Evolutionary conservation across 2,113 vertebrate species (phyloP), one percentile per base, ranked within the genome.

Genomic region (Festucalex cinctus): DNA sequence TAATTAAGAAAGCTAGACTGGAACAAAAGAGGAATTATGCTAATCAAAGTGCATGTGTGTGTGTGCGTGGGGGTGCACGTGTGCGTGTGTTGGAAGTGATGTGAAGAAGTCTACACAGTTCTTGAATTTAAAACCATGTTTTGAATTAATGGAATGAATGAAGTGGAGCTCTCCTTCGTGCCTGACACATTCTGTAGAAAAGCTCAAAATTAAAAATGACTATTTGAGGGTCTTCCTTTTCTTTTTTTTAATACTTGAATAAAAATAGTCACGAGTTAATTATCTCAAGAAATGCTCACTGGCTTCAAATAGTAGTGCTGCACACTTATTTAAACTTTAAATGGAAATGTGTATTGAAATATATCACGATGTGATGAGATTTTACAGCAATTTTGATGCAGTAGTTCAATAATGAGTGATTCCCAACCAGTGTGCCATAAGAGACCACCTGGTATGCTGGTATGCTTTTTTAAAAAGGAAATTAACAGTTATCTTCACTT

Each of bases 1-100:
- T 78, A 82, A 82, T 81, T 79, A 64, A 60, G 57, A 79, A 79
- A 73, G 56, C 69, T 73, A 1, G 12, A 68, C 37, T 63, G 73
- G 41, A 57, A 19, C 63, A 69, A 69, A 66, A 14, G 61, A 70
- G 62, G 24, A 68, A 69, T 68, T 61, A 72, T 74, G 80, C 59
- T 64, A 61, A 74, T 78, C 59, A 67, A 39, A 32, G 14, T 64
- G 37, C 43, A 35, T n/a, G 75, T 69, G 54, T 49, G 35, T 46
- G 20, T 74, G 59, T 43, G 60, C 2, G 58, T 60, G 58, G 2
- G 35, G 2, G 28, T 32, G 28, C 28, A 4, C 4, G 28, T 17
- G 26, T 32, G 54, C 8, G 54, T 22, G 14, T 2, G 26, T 61
- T 61, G 17, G 13, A 46, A 12, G 37, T 62, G 36, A 53, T 72